Evolutionary conservation across 2,797 vertebrate species (phyloP), one percentile per base, ranked within the genome.

Genomic region (Poecilia velifera): DNA sequence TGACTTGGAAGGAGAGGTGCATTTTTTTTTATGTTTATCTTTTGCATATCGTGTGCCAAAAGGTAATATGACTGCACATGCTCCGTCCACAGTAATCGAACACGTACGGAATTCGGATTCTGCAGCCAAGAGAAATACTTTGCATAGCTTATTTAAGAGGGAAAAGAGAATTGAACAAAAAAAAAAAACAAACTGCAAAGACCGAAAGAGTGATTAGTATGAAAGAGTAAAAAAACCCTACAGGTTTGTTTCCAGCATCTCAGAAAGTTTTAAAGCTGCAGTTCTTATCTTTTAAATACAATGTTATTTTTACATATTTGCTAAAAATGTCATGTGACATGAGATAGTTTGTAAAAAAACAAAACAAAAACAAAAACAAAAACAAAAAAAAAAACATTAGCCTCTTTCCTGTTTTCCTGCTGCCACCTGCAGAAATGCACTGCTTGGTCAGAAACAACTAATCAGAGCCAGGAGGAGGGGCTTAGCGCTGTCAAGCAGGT

Each of bases 51-150:
- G 45, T 51, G 31, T 79, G 86, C 88, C 89, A 93, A 86, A 84
- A 86, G 76, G 73, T 90, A 90, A 94, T 88, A 83, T 76, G 90
- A 81, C 88, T 82, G 75, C 78, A 85, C 74, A 72, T 16, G 41
- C 84, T 76, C 66, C 59, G 78, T 79, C 70, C 73, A 68, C 74
- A 83, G 78, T 88, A 92, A 93, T 83, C 76, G 31, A 90, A 85
- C 85, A 83, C 85, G 68, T 66, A 73, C 74, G 82, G 79, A 86
- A 82, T 45, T 71, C 25, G 53, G 79, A 86, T 80, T 83, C 71
- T 82, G 71, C 74, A 76, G 55, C 49, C 55, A 78, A 64, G 82
- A 62, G 16, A 46, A 71, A 45, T 71, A 84, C 76, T 36, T 79
- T 72, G 73, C 64, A 9, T 14, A 71, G 78, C 64, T 73, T 87